Evolutionary conservation across 2,113 vertebrate genomes (phyloP).

Genomic region (Centropristis striata): DNA sequence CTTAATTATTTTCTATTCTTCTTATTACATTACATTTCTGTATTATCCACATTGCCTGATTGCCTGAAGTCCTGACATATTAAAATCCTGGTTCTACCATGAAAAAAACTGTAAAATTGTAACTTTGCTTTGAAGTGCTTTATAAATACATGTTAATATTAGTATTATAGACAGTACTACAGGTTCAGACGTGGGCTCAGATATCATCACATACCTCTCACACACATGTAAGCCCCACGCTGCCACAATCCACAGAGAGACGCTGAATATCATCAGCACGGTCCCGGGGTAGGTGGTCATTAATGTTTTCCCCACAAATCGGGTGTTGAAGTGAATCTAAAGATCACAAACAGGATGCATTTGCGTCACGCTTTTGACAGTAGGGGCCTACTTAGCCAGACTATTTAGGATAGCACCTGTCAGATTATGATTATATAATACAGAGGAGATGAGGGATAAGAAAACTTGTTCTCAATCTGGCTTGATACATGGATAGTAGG

Average conservation of each 20-base stretch:
- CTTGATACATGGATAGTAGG: slow-evolving; percentile 61
- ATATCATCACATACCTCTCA: slow-evolving; percentile 86
- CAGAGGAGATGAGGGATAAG: slow-evolving; percentile 66
- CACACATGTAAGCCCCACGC: slow-evolving; percentile 96
- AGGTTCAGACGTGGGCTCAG: neutral
- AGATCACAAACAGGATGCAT: slow-evolving; percentile 33
- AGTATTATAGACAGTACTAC: no score
- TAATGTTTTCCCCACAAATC: slow-evolving; percentile 96
- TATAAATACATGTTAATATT: no score
- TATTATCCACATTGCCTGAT: no score
- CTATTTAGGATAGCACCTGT: slow-evolving; percentile 64
- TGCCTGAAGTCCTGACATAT: no score
- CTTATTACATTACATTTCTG: no score
- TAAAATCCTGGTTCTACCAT: no score
- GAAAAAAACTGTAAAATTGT: no score
- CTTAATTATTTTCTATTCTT: no score
- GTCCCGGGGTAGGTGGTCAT: slow-evolving; percentile 97
- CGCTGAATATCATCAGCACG: slow-evolving; percentile 94
- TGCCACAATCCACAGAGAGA: slow-evolving; percentile 95
- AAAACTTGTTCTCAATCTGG: slow-evolving; percentile 68
- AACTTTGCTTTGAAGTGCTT: no score
- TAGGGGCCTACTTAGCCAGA: slow-evolving; percentile 24
- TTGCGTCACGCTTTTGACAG: slow-evolving; percentile 42
- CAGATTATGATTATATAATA: slow-evolving; percentile 70
- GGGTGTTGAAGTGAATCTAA: slow-evolving; percentile 91